A percentile compares a stretch with the other conserved stretches of the same genome.
These are phyloP conservation scores for Hydrotaea cyrtoneurina DNA, from an alignment of 2,888 invertebrate species.

Conservation along the genomic window DNA sequence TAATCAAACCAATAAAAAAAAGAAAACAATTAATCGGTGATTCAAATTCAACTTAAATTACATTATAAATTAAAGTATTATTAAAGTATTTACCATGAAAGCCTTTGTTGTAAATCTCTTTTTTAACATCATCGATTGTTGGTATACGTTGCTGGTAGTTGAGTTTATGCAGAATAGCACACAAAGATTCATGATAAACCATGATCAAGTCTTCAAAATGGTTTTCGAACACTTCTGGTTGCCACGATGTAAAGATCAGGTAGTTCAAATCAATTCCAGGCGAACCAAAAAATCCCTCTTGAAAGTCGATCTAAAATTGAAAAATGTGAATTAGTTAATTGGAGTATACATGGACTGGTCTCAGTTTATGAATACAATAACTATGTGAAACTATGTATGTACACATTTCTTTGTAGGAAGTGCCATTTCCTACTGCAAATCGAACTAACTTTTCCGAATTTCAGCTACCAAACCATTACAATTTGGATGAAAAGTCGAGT, in stretches of 20 bases:
- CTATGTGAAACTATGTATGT: neutral
- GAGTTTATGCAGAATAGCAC: constrained; percentile 69
- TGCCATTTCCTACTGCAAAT: too few relatives aligned
- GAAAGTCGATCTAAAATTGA: constrained; percentile 73
- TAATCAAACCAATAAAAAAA: constrained; percentile 15
- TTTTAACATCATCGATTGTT: constrained; percentile 72
- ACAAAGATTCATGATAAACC: constrained; percentile 70
- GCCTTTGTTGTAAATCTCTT: constrained; percentile 72
- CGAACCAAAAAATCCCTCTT: constrained; percentile 76
- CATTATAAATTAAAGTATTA: neutral
- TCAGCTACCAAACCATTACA: too few relatives aligned
- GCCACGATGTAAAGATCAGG: constrained; percentile 74
- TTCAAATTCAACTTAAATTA: too few relatives aligned
- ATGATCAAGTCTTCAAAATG: constrained; percentile 70
- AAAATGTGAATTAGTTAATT: neutral
- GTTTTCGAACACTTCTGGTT: constrained; percentile 69
- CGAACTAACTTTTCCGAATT: too few relatives aligned
- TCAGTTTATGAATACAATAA: too few relatives aligned
- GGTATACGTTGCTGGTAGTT: constrained; percentile 72
- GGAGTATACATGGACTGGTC: too few relatives aligned
- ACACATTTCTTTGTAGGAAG: constrained; percentile 1
- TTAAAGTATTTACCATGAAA: constrained; percentile 70
- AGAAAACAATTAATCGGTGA: too few relatives aligned
- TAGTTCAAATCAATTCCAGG: constrained; percentile 76
- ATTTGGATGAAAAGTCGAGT: too few relatives aligned